phyloP scores from a whole-genome alignment of 2,113 vertebrate genomes.

The Stigmatopora argus region DNA sequence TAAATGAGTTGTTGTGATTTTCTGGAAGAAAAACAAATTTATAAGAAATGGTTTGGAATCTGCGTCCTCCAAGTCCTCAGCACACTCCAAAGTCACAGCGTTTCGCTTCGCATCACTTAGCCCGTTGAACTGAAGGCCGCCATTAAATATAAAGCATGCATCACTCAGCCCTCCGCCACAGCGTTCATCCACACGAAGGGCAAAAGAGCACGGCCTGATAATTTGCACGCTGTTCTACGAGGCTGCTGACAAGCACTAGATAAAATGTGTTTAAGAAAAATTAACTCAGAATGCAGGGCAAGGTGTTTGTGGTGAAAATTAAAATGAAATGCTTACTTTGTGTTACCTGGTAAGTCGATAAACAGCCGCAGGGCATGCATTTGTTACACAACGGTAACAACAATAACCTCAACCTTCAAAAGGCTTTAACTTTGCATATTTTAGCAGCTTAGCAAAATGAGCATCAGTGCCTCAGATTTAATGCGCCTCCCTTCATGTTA shows the following conservation, averaged over 20 bases:
- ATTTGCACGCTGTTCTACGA: conserved; percentile 36
- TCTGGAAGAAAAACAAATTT: conserved; percentile 53
- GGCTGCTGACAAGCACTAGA: conserved; percentile 27
- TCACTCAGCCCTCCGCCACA: conserved; percentile 46
- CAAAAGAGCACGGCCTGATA: conserved; percentile 50
- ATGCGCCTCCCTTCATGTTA: conserved; percentile 42
- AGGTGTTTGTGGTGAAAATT: conserved; percentile 33
- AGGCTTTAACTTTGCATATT: conserved; percentile 41
- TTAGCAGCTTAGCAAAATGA: conserved; percentile 48
- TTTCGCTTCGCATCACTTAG: conserved; percentile 55
- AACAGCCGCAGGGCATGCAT: conserved; percentile 59
- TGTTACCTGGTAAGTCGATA: conserved; percentile 53
- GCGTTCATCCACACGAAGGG: conserved; percentile 48
- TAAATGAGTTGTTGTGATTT: conserved; percentile 19
- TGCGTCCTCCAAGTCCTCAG: conserved; percentile 48
- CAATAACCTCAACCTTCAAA: conserved; percentile 21
- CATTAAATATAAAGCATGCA: conserved; percentile 61
- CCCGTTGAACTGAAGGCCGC: conserved; percentile 54
- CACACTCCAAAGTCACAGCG: conserved; percentile 52
- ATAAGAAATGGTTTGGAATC: conserved; percentile 41
- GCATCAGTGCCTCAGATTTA: conserved; percentile 44
- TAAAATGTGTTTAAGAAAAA: conserved; percentile 25
- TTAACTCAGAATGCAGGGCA: conserved; percentile 11
- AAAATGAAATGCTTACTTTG: conserved; percentile 51
- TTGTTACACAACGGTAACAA: conserved; percentile 41